Base-by-base conservation (phyloP, 1,140 invertebrate species). In the Pygmarrhopalites habei region DNA sequence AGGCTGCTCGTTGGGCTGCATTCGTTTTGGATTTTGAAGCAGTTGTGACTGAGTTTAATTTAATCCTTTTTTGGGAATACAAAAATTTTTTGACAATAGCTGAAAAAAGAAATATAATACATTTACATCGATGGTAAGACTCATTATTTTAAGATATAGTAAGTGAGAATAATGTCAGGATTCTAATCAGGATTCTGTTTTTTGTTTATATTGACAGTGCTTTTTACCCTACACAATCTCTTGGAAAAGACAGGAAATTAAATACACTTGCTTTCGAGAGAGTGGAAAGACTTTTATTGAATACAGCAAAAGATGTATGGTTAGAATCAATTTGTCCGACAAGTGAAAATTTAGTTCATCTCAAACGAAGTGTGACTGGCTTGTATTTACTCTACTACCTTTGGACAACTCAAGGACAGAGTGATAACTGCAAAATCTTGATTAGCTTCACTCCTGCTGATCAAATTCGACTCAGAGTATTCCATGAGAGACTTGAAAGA, bases 301-400 rank as follows among this genome's bases (percentile, higher is more conserved):
- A 28, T 32, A 26, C 29, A 12, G 51, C 51, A 7, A 55, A 55
- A 55, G 51, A 55, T 55, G 51, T 55, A 7, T 55, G 51, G 51
- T 28, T 55, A 19, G 51, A 55, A 23, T 15, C 51, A 14, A 10
- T 10, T 7, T 10, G 10, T 7, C 51, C 29, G 10, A 5, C 14
- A 55, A 4, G 5, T 5, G 21, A 23, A 5, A 15, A 29, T 4
- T 15, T 55, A 15, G 23, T 55, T 5, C 10, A 32, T 15, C 29
- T 55, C 7, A 55, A 55, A 19, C 25, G 51, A 32, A 55, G 29
- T 55, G 14, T 55, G 5, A 15, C 25, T 55, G 51, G 51, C 14
- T 55, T 55, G 26, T 55, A 55, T 28, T 28, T 28, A 26, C 21
- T 55, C 23, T 55, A 55, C 26, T 55, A 55, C 51, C 26, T 55